Evolutionary conservation across 2,797 vertebrate genomes (phyloP).

Genomic region (Diglossa cyanea): DNA sequence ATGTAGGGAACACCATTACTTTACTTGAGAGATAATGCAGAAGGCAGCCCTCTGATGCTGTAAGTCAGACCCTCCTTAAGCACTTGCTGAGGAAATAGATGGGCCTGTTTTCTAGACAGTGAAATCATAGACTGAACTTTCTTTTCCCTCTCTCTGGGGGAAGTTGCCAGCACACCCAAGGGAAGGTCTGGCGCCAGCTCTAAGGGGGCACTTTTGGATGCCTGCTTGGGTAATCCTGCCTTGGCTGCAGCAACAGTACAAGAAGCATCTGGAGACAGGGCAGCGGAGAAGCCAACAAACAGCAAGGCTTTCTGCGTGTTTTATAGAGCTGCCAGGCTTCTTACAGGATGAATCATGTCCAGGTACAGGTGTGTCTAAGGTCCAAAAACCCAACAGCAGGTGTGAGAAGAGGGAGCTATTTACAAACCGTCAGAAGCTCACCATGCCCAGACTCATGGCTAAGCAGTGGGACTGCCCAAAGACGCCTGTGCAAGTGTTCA

Average conservation of each 20-base stretch:
- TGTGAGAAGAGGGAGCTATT: background rate
- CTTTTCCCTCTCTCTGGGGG: background rate
- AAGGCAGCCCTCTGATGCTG: background rate
- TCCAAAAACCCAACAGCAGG: background rate
- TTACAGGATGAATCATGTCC: background rate
- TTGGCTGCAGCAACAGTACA: background rate
- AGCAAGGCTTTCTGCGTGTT: background rate
- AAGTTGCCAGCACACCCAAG: background rate
- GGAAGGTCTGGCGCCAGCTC: background rate
- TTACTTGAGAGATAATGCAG: background rate
- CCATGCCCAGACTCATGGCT: fast-evolving
- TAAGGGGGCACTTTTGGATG: background rate
- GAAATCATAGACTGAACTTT: background rate
- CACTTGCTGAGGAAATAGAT: background rate
- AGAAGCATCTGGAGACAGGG: background rate
- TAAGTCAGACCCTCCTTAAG: background rate
- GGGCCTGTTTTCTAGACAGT: background rate
- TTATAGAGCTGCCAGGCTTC: background rate
- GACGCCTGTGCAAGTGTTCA: background rate
- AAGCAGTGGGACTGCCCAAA: background rate
- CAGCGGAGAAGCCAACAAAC: background rate
- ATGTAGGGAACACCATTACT: background rate
- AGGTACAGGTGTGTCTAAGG: background rate
- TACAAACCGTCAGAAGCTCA: background rate
- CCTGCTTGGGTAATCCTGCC: background rate